Conservation (phyloP, 2,888 invertebrate species). For the Cheiracanthium punctorium region DNA sequence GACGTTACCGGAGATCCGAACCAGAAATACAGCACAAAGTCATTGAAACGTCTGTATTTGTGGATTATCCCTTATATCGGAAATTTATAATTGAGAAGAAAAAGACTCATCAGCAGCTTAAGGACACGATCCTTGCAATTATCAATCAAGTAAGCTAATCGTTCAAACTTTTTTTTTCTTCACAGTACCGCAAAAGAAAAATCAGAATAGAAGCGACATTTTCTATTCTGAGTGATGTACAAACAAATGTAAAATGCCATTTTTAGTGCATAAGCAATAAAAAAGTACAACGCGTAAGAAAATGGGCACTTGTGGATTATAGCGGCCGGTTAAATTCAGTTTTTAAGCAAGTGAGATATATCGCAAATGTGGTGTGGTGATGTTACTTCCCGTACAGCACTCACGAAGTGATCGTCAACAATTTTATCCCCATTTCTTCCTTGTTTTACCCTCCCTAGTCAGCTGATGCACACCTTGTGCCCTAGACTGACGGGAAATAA, state of each 20-base stretch:
- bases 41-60: conserved; percentile 75
- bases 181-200: neutral
- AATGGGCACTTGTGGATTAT: no score
- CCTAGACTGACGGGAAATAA: no score
- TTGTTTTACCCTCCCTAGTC: no score
- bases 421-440: no score
- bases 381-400: no score
- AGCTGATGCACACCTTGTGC: no score
- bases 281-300: no score
- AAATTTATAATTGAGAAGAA: conserved; percentile 71
- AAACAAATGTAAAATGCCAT: no score
- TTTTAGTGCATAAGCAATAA: no score
- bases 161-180: neutral
- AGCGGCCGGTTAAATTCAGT: neutral
- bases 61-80: conserved; percentile 73
- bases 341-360: no score
- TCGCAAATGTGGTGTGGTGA: no score
- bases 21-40: conserved; percentile 49
- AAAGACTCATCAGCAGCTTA: conserved; percentile 39
- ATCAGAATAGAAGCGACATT: neutral
- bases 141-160: conserved; percentile 69
- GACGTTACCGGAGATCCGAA: conserved; percentile 21
- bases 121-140: conserved; percentile 68
- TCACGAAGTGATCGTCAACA: no score
- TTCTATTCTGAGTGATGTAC: neutral